Evolutionary conservation across 2,888 invertebrate species (phyloP), one percentile per base, ranked within the genome.

Genomic region (Brachypalpus laphriformis): DNA sequence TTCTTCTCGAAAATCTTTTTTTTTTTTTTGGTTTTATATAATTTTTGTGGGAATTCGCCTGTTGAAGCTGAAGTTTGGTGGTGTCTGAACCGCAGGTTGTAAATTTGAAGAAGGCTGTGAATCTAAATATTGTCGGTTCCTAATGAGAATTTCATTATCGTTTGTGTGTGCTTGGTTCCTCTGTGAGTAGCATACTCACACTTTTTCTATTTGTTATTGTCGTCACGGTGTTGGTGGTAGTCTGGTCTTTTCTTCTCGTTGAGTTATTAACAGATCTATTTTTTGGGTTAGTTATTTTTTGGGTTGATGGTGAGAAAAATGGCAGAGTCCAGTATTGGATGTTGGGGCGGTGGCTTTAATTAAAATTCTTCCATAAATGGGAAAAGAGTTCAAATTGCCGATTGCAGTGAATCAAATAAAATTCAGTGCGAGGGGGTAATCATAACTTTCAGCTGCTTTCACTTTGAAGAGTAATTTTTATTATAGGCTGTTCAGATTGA

Each of bases 121-220:
- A 68, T 76, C 66, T 68, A 76, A 76, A 76, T 77, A 77, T 70
- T 70, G 77, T 77, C 37, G 71, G 70, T 63, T 61, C 31, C 63
- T 78, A 78, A 71, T 71, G 61, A 71, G 77, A 63, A 71, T 70
- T 78, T 78, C 56, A 78, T 77, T 77, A 77, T 45, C 34, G 40
- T 75, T 34, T 37, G 45, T 66, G 45, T 56, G 31, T 63, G 63
- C 45, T 20, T 54, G 34, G 34, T 34, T 34, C 9, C 45, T 16
- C 47, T 25, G 4, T 63, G 74, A 74, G 59, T 61, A 40, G 59
- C 51, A 54, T 68, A 76, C 76, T 59, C 66, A 49, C 37, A 45
- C 28, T 42, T 66, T 61, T 49, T 75, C 18, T 68, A 45, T 45
- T 70, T 68, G 61, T 68, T 77, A 77, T 77, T 70, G 42, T 70